A percentile compares a stretch with the other conserved stretches of the same genome.
These are phyloP conservation scores for Cyclina sinensis DNA, from an alignment of 1,140 invertebrate genomes.

Conservation along the genomic window DNA sequence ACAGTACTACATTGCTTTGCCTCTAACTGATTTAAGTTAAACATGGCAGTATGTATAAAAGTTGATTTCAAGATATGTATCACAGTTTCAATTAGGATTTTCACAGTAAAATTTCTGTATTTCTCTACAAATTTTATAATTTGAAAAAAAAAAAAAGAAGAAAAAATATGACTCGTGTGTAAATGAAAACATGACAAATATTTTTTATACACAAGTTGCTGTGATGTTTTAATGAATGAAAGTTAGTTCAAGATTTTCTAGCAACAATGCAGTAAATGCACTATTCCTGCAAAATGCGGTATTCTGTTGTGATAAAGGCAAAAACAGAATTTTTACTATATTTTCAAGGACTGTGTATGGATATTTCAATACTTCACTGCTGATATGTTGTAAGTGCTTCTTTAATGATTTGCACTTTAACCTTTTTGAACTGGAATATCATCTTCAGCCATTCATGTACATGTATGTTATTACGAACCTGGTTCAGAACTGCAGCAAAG, in stretches of 20 bases:
- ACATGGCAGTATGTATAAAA: conserved; percentile 16
- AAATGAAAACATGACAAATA: conserved; percentile 7
- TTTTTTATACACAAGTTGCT: not conserved
- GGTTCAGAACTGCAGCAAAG: too few relatives aligned
- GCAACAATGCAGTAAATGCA: not conserved
- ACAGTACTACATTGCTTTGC: not conserved
- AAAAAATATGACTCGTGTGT: too few relatives aligned
- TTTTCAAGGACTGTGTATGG: too few relatives aligned
- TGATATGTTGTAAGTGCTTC: too few relatives aligned
- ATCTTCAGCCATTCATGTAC: too few relatives aligned
- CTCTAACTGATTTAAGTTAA: not conserved
- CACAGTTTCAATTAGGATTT: conserved; percentile 2
- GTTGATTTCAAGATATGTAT: conserved; percentile 1
- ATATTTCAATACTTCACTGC: too few relatives aligned
- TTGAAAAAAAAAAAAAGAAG: not conserved
- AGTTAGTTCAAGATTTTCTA: not conserved
- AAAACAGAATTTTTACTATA: too few relatives aligned
- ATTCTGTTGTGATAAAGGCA: too few relatives aligned
- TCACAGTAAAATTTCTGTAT: not conserved
- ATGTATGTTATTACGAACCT: too few relatives aligned
- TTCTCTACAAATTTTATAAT: not conserved
- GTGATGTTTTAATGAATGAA: not conserved
- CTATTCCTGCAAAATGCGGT: not conserved
- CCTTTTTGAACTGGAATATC: too few relatives aligned
- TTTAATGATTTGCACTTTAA: too few relatives aligned